Evolutionary conservation across 2,888 invertebrate species (phyloP), one percentile per base, ranked within the genome.

Genomic region (Cremastinae sp.): DNA sequence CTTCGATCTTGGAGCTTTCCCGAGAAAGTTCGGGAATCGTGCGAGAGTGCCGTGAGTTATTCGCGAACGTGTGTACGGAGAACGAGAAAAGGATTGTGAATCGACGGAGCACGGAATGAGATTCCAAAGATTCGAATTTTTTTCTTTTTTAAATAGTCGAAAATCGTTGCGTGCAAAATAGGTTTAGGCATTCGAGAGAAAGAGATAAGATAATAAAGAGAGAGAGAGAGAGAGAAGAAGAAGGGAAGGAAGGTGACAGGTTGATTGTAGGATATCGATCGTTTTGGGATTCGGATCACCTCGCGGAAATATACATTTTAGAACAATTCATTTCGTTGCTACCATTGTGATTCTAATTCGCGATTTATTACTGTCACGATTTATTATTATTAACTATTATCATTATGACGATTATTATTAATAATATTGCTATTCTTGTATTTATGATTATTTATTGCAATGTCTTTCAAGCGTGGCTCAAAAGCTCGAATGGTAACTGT

Each of bases 81-180:
- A 28, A 28, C 28, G 28, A 28, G 56, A 56, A 73, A 59, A n/a
- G 69, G 72, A 69, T 65, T 43, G 68, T 58, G 71, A 65, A 76
- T 74, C 64, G 68, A 74, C 53, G 65, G 65, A 71, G 49, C 39
- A 59, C 35, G 45, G 12, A 69, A 71, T 16, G 58, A 75, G 22
- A 53, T 70, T 61, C 74, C 74, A 79, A 74, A 68, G 69, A 69
- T 77, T 79, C 61, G 28, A 74, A 53, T 72, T 59, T 69, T 71
- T 74, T 66, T 62, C 51, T 12, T 61, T 41, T 62, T 14, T 45
- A 39, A 51, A 53, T 47, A 65, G 51, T 64, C 59, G 53, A 59
- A 28, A 28, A 68, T 58, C 65, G 49, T 75, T 62, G 59, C 45
- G 64, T 73, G 69, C 37, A 73, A 68, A 66, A 72, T 68, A 49